Evolutionary conservation across 2,797 vertebrate species (phyloP).

Genomic region (Myotis vivesi): DNA sequence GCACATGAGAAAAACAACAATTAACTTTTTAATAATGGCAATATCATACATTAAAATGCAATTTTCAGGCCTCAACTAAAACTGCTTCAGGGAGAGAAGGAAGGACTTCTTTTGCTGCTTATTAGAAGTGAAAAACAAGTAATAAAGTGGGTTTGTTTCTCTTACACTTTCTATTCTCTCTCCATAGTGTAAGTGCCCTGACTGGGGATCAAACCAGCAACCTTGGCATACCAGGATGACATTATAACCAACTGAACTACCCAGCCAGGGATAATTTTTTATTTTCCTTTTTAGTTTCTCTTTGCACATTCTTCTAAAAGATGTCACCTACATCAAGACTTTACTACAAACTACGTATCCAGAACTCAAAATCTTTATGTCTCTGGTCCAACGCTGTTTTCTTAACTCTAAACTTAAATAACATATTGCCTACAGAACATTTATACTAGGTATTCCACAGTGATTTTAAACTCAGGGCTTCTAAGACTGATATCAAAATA

Average conservation of each 20-base stretch:
- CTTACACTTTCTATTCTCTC: neutral
- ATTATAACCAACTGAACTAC: neutral
- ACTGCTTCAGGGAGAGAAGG: constrained; percentile 20
- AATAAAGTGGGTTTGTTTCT: constrained; percentile 18
- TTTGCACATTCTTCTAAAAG: neutral
- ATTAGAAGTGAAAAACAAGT: constrained; percentile 20
- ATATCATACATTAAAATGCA: constrained; percentile 23
- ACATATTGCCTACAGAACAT: neutral
- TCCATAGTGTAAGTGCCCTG: neutral
- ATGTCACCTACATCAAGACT: neutral
- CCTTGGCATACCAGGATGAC: neutral
- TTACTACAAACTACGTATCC: neutral
- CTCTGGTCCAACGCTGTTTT: neutral
- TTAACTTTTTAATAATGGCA: constrained; percentile 44
- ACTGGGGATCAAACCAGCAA: neutral
- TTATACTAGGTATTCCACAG: neutral
- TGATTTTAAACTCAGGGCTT: neutral
- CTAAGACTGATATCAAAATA: neutral
- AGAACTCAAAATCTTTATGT: neutral
- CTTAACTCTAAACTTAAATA: neutral
- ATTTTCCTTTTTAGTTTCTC: neutral
- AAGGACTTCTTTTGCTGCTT: constrained; percentile 33
- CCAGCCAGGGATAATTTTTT: neutral
- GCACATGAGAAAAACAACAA: constrained; percentile 47
- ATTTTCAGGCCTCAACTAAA: constrained; percentile 45